phyloP scores from a whole-genome alignment of 2,113 vertebrate genomes.

The Neodontobutis hainanensis region DNA sequence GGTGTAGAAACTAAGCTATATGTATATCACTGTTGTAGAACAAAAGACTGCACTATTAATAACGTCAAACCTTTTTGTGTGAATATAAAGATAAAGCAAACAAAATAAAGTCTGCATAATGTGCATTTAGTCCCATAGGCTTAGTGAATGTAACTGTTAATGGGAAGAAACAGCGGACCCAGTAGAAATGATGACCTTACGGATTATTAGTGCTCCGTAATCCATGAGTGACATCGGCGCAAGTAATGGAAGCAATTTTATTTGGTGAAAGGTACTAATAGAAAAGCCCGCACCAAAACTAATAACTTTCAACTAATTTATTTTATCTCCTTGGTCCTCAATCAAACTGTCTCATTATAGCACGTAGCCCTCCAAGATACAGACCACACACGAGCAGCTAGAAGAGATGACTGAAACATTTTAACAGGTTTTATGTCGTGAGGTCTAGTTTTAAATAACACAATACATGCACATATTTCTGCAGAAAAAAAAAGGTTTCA shows the following conservation, averaged over 20 bases:
- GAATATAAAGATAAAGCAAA: background rate
- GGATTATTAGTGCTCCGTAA: conserved; percentile 50
- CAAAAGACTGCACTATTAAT: too few species aligned
- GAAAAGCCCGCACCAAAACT: background rate
- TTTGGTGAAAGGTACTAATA: background rate
- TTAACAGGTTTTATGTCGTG: conserved; percentile 16
- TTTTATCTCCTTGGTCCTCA: too few species aligned
- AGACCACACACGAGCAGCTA: background rate
- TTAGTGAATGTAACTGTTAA: conserved; percentile 33
- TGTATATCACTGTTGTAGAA: too few species aligned
- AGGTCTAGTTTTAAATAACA: too few species aligned
- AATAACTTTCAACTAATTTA: too few species aligned
- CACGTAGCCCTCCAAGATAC: too few species aligned
- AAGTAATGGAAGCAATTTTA: background rate
- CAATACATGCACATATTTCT: too few species aligned
- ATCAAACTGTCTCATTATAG: too few species aligned
- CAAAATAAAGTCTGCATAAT: conserved; percentile 21
- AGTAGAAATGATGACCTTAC: conserved; percentile 25
- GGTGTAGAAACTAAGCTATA: too few species aligned
- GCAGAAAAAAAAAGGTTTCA: too few species aligned
- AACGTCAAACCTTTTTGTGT: too few species aligned
- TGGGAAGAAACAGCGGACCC: conserved; percentile 26
- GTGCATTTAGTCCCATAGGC: conserved; percentile 7
- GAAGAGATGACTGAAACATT: background rate
- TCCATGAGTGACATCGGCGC: conserved; percentile 30